Evolutionary conservation across 2,113 vertebrate species (phyloP).

Genomic region (Lepisosteus osseus): DNA sequence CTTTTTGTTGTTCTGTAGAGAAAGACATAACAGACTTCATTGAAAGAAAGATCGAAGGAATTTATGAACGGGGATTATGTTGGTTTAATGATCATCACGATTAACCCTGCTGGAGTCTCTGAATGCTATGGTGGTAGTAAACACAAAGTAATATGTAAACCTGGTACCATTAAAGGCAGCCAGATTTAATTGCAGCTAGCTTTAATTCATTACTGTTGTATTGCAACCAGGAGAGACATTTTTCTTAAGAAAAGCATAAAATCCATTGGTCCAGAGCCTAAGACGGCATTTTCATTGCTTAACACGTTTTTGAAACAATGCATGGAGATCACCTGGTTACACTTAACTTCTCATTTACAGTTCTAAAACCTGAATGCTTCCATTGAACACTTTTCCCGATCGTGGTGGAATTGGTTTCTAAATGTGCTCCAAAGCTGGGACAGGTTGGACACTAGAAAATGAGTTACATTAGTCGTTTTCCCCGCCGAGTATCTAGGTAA

Average conservation of each 20-base stretch:
- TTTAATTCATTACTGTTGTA: background rate
- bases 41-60: slow-evolving; percentile 2
- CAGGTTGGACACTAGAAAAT: no score
- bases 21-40: background rate
- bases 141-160: background rate
- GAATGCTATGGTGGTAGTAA: background rate
- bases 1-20: background rate
- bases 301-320: no score
- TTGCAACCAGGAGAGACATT: background rate
- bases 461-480: no score
- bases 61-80: slow-evolving; percentile 4
- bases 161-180: background rate
- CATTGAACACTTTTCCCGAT: no score
- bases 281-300: slow-evolving; percentile 19
- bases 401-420: no score
- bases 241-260: background rate
- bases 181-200: background rate
- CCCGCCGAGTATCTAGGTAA: no score
- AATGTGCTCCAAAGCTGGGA: no score
- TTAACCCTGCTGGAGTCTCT: background rate
- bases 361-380: no score
- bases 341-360: no score
- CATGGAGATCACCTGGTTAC: no score
- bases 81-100: background rate
- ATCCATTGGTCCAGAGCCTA: background rate